These are phyloP conservation scores for Acanthornis magna DNA, from an alignment of 2,797 vertebrate genomes.

Conservation along the genomic window DNA sequence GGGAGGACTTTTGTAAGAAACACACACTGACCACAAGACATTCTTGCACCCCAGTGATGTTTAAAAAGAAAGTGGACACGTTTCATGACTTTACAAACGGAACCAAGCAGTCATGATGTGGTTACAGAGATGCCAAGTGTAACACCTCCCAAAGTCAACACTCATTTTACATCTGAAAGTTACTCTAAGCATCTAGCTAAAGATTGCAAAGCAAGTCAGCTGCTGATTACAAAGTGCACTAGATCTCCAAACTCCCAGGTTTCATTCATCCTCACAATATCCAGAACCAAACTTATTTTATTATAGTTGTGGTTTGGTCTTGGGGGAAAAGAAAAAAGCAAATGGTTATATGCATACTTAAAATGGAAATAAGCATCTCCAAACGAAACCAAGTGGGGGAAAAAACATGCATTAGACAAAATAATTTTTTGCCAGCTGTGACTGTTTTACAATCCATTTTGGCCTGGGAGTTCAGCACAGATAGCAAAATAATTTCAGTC, in stretches of 20 bases:
- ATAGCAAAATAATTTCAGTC: not conserved
- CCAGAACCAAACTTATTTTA: not conserved
- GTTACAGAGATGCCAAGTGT: not conserved
- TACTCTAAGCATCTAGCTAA: not conserved
- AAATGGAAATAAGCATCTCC: not conserved
- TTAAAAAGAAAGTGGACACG: not conserved
- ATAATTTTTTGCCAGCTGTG: not conserved
- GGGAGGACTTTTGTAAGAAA: not conserved
- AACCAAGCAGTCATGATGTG: not conserved
- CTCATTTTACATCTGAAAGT: not conserved
- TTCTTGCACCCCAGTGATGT: not conserved
- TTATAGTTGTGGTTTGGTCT: not conserved
- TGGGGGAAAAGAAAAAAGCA: not conserved
- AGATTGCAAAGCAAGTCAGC: fast-evolving
- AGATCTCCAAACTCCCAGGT: not conserved
- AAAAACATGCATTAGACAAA: not conserved
- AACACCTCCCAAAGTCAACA: not conserved
- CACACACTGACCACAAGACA: not conserved
- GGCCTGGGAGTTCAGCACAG: not conserved
- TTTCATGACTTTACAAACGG: not conserved
- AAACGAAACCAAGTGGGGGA: not conserved
- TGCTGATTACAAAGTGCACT: not conserved
- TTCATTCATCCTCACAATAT: not conserved
- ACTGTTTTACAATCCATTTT: not conserved
- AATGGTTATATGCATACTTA: not conserved